Evolutionary conservation across 2,888 invertebrate genomes (phyloP), one percentile per base, ranked within the genome.

Genomic region (Galeopsomyia nigrocyanea): DNA sequence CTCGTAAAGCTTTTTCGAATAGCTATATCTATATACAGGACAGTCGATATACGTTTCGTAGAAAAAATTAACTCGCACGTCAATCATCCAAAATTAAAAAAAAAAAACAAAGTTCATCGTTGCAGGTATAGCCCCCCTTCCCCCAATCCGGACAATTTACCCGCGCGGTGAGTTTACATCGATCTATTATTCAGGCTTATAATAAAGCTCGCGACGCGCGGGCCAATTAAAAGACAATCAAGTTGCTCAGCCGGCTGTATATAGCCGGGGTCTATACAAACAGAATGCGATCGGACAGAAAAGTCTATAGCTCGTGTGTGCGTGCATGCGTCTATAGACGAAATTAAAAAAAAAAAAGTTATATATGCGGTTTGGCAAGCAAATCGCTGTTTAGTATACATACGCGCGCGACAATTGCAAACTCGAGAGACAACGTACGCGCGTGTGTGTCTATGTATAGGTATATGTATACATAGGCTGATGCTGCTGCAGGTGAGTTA

Each of bases 401-500:
- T n/a, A 21, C n/a, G 17, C 1, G 17, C 19, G 19, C 21, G 21
- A 14, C 46, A 3, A 51, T n/a, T 16, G 31, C 3, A 10, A 39
- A 9, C 14, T 46, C 7, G 19, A 49, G 7, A 61, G 31, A 5
- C 21, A 49, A 16, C 17, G 46, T 17, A 16, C 7, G 47, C 16
- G 46, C 14, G 10, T 39, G 47, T 19, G 19, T 26, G n/a, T n/a
- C n/a, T n/a, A n/a, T n/a, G 7, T 9, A 17, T 1, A 61, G 16
- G 16, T n/a, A 7, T 16, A 61, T 3, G 17, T 6, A 39, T 26
- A 26, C 39, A 22, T 1, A 14, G 9, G 64, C n/a, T 49, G 50
- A 50, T 50, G 60, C 31, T 22, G 31, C 17, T 31, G 74, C 72
- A 74, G 75, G 75, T 78, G 76, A 77, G 76, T 78, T 78, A 77